Evolutionary conservation across 2,888 invertebrate genomes (phyloP).

Genomic region (Plutella xylostella): DNA sequence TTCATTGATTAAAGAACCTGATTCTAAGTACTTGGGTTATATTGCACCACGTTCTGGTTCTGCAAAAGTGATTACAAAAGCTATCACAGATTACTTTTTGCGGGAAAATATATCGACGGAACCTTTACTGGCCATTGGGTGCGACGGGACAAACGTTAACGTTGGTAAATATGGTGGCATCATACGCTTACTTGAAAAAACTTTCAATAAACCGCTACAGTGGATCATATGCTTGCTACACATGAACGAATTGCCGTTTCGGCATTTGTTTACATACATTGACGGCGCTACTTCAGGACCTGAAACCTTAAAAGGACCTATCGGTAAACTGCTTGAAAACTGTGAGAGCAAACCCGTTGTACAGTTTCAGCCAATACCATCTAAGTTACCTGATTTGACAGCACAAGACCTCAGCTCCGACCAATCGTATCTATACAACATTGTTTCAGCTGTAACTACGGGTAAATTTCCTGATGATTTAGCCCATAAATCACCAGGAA

Average conservation of each 20-base stretch:
- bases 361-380: slow-evolving; percentile 2
- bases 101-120: slow-evolving; percentile 9
- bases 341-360: background rate
- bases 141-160: slow-evolving; percentile 20
- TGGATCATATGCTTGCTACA: slow-evolving; percentile 13
- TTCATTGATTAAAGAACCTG: slow-evolving; percentile 16
- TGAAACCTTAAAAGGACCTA: background rate
- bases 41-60: too few species aligned
- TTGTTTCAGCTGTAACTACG: slow-evolving; percentile 13
- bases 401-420: slow-evolving; percentile 11
- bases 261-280: slow-evolving; percentile 18
- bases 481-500: slow-evolving; percentile 12
- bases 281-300: slow-evolving; percentile 16
- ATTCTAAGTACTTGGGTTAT: slow-evolving; percentile 13
- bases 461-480: slow-evolving; percentile 13
- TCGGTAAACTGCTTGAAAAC: background rate
- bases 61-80: too few species aligned
- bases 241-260: slow-evolving; percentile 18
- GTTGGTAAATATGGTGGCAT: slow-evolving; percentile 17
- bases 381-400: background rate
- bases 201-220: slow-evolving; percentile 16
- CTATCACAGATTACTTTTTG: too few species aligned
- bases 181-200: slow-evolving; percentile 18
- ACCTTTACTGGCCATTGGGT: slow-evolving; percentile 17
- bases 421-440: slow-evolving; percentile 13